These are phyloP conservation scores for Falco concolor DNA, from an alignment of 2,797 vertebrate genomes.

Conservation along the genomic window DNA sequence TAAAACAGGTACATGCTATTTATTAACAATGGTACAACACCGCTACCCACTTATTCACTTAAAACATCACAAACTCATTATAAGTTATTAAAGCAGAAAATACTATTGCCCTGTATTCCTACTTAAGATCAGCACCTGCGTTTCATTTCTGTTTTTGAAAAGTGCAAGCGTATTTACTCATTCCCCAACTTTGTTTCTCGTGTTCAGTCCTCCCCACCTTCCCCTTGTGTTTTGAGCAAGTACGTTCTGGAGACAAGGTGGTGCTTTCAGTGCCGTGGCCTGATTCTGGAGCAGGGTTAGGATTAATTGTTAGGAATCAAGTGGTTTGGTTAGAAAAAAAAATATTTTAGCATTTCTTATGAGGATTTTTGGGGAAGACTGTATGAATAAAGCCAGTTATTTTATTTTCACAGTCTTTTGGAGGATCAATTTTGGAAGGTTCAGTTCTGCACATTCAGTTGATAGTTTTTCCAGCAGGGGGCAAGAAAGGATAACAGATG, in stretches of 20 bases:
- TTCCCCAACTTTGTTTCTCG: background rate
- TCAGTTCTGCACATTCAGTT: background rate
- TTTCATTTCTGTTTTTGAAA: background rate
- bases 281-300: background rate
- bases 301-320: background rate
- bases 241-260: background rate
- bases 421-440: background rate
- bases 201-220: background rate
- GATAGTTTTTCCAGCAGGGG: constrained; percentile 72
- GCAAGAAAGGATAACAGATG: constrained; percentile 74
- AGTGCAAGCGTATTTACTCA: accelerated
- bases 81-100: background rate
- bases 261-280: background rate
- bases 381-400: background rate
- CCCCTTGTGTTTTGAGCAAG: background rate
- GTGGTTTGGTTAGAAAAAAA: background rate
- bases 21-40: background rate
- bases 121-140: background rate
- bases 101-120: background rate
- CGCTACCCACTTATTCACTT: background rate
- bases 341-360: background rate
- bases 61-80: background rate
- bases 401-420: background rate
- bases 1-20: background rate
- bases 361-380: background rate